A percentile compares a stretch with the other conserved stretches of the same genome.
These are phyloP conservation scores for Chrysocyon brachyurus DNA, from an alignment of 2,797 vertebrate species.

Conservation along the genomic window DNA sequence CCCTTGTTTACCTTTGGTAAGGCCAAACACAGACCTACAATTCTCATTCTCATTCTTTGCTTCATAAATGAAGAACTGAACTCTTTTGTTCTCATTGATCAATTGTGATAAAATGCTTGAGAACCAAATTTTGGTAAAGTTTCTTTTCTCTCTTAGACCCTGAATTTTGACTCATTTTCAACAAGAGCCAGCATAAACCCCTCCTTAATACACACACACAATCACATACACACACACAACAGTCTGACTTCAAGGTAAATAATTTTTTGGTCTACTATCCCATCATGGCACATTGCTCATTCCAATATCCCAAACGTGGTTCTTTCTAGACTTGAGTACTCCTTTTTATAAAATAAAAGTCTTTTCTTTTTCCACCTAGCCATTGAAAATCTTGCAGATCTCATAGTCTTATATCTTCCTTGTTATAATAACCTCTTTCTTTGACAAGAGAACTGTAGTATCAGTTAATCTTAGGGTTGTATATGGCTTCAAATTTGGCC, in stretches of 20 bases:
- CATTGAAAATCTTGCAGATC: neutral
- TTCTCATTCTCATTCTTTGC: neutral
- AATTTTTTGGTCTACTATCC: neutral
- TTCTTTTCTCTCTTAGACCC: neutral
- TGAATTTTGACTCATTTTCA: neutral
- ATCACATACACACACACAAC: neutral
- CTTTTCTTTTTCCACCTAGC: neutral
- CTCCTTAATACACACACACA: neutral
- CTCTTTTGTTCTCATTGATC: neutral
- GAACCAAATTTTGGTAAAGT: neutral
- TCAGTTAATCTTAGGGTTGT: neutral
- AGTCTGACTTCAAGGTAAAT: neutral
- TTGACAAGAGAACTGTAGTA: neutral
- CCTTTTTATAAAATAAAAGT: neutral
- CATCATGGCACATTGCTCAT: neutral
- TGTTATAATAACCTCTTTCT: neutral
- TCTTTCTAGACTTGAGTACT: neutral
- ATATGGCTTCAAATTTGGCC: neutral
- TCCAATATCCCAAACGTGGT: neutral
- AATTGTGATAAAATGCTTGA: neutral
- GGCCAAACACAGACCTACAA: neutral
- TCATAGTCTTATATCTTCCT: neutral
- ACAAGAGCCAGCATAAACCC: neutral
- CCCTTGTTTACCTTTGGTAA: neutral
- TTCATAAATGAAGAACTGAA: neutral